Conservation (phyloP, 37 sponge, comb jelly and placozoan genomes). For the Beroe ovata region DNA sequence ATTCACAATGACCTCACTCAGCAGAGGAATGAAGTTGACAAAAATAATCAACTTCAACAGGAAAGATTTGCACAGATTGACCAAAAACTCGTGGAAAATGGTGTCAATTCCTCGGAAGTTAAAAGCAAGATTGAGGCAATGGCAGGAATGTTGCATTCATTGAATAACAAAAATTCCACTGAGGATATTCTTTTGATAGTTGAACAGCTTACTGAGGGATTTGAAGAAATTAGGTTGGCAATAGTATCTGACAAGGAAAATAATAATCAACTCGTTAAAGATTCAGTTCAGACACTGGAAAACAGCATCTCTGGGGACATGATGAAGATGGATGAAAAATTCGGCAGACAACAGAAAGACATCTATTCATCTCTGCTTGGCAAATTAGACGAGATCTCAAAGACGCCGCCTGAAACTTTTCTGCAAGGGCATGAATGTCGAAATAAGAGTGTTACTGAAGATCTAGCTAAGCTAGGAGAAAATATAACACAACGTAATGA, state of each 20-base stretch:
- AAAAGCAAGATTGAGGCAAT: not conserved
- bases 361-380: not conserved
- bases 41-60: not conserved
- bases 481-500: not conserved
- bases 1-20: constrained; percentile 1
- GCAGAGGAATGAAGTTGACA: not conserved
- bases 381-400: constrained; percentile 23
- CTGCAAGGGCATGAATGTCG: not conserved
- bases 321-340: not conserved
- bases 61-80: not conserved
- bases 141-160: not conserved
- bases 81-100: not conserved
- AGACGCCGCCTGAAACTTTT: not conserved
- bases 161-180: not conserved
- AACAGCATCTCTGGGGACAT: not conserved
- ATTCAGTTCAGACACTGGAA: not conserved
- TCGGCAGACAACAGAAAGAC: not conserved
- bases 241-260: not conserved
- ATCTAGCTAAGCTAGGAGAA: not conserved
- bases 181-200: not conserved
- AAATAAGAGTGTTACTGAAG: not conserved
- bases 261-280: not conserved
- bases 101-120: not conserved
- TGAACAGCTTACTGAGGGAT: not conserved
- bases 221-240: not conserved